Percentiles rank a stretch among this genome's conserved stretches.
These are phyloP conservation scores for Megatriorchis doriae DNA, from an alignment of 2,113 vertebrate genomes.

Conservation along the genomic window DNA sequence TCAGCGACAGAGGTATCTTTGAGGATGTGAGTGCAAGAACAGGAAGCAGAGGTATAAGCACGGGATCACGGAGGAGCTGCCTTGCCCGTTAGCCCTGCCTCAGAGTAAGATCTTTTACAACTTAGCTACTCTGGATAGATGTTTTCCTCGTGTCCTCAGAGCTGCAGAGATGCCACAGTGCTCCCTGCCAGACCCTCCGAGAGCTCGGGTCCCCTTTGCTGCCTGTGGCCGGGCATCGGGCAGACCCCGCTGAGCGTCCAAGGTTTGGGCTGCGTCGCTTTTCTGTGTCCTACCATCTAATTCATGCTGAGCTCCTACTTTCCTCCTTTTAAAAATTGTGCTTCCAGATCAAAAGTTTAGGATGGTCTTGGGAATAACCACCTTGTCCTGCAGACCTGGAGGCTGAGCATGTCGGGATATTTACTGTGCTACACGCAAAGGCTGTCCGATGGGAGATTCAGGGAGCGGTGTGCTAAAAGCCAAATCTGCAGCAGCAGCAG, in stretches of 20 bases:
- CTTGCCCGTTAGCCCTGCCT: background rate
- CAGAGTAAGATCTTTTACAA: background rate
- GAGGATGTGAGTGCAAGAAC: background rate
- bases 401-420: rapidly evolving
- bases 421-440: background rate
- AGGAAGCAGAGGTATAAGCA: background rate
- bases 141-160: rapidly evolving
- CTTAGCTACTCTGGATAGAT: rapidly evolving
- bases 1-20: background rate
- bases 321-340: background rate
- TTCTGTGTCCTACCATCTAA: background rate
- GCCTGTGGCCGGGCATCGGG: background rate
- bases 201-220: background rate
- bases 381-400: too few relatives aligned
- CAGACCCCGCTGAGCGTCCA: rapidly evolving
- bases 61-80: background rate
- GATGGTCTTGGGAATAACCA: background rate
- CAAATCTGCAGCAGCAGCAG: background rate
- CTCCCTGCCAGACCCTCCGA: background rate
- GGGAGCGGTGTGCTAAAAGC: background rate
- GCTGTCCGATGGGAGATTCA: rapidly evolving
- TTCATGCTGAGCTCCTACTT: background rate
- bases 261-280: background rate
- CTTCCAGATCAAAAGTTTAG: background rate
- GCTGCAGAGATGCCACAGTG: rapidly evolving